These are phyloP conservation scores for Cryptoprocta ferox DNA, from an alignment of 2,797 vertebrate genomes.

Conservation along the genomic window DNA sequence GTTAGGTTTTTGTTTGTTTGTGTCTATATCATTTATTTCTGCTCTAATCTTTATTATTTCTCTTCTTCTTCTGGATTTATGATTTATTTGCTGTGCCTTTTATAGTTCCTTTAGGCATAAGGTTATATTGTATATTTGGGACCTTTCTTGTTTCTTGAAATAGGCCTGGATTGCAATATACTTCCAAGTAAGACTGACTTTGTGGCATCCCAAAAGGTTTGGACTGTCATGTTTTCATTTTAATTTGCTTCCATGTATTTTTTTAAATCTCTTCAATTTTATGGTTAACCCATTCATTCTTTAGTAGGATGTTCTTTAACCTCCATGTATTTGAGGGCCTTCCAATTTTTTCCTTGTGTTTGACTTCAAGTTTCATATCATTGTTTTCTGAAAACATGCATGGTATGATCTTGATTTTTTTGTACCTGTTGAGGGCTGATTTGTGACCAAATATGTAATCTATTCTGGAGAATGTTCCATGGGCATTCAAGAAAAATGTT, in stretches of 20 bases:
- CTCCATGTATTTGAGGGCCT: not conserved
- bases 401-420: not conserved
- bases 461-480: not conserved
- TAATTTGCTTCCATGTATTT: not conserved
- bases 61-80: no score
- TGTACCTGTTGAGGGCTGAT: no score
- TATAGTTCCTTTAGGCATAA: no score
- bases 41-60: no score
- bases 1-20: no score
- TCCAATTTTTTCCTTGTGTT: not conserved
- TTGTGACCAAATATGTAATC: not conserved
- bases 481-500: not conserved
- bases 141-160: not conserved
- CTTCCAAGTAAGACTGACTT: not conserved
- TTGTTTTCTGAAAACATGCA: not conserved
- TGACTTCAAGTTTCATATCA: not conserved
- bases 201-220: not conserved
- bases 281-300: not conserved
- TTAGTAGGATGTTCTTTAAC: not conserved
- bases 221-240: not conserved
- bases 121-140: no score
- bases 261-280: not conserved
- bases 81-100: no score
- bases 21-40: no score
- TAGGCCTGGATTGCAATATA: not conserved